A percentile compares a stretch with the other conserved stretches of the same genome.
These are phyloP conservation scores for Calameuta pallipes DNA, from an alignment of 2,888 invertebrate species.

Conservation along the genomic window DNA sequence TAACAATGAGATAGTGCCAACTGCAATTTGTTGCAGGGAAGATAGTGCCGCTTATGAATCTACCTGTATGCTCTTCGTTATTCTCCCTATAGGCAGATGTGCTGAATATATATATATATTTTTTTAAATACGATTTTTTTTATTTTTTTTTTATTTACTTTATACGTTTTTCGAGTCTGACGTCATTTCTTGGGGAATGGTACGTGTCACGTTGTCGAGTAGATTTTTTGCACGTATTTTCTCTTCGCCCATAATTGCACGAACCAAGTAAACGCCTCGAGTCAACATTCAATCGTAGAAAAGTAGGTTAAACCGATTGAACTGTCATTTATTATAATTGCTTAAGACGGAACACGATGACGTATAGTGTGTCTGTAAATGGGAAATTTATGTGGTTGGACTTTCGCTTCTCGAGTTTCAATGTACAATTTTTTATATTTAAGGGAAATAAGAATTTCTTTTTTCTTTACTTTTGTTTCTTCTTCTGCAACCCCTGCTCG, in stretches of 20 bases:
- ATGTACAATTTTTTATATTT: not conserved
- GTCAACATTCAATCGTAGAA: not conserved
- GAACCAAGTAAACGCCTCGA: not conserved
- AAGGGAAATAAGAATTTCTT: not conserved
- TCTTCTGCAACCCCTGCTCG: not conserved
- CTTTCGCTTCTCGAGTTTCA: not conserved
- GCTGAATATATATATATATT: not conserved
- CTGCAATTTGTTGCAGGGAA: conserved; percentile 14
- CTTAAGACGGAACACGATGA: not conserved
- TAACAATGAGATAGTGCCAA: conserved; percentile 10
- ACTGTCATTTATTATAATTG: not conserved
- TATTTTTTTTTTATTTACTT: not conserved
- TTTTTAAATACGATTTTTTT: not conserved
- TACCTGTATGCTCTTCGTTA: not conserved
- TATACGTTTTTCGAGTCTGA: not conserved
- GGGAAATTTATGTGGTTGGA: not conserved
- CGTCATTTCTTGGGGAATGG: not conserved
- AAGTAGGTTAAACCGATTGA: not conserved
- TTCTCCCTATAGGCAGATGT: not conserved
- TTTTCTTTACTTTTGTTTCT: not conserved
- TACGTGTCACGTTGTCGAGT: not conserved
- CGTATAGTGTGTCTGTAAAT: not conserved
- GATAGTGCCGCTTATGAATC: not conserved
- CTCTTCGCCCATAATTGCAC: not conserved
- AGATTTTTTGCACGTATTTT: not conserved